Evolutionary conservation across 2,797 vertebrate genomes (phyloP), one percentile per base, ranked within the genome.

Genomic region (Distichodus sexfasciatus): DNA sequence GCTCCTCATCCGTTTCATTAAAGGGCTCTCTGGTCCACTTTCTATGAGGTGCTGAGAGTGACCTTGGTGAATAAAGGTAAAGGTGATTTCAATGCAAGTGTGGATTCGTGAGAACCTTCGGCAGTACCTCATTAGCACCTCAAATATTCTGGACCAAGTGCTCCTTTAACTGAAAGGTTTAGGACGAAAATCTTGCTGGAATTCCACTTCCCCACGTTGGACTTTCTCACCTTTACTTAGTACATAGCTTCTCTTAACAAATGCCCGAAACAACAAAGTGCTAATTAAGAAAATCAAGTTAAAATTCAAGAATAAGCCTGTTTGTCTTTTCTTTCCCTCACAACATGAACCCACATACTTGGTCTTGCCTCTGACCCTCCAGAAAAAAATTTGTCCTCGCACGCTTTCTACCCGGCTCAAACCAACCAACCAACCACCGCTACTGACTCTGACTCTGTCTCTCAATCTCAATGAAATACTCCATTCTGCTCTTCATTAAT

Each of bases 181-280:
- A n/a, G n/a, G n/a, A n/a, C n/a, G n/a, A n/a, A n/a, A n/a, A n/a
- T n/a, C n/a, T n/a, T n/a, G n/a, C n/a, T n/a, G n/a, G n/a, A n/a
- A n/a, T n/a, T n/a, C n/a, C n/a, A n/a, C n/a, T n/a, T n/a, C n/a
- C n/a, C n/a, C n/a, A n/a, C n/a, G n/a, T n/a, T n/a, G n/a, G n/a
- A n/a, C n/a, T n/a, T n/a, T n/a, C n/a, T n/a, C n/a, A n/a, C n/a
- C n/a, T n/a, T n/a, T 17, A 11, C 29, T 29, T 26, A 53, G 62
- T 40, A 60, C 57, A 47, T 41, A 63, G 36, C 40, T 51, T 58
- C 35, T 55, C 6, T 33, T 43, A 57, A n/a, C n/a, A 31, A 64
- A 41, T 47, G 46, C 57, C 46, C 50, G 66, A 65, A 36, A 48
- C n/a, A 43, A 62, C 46, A 65, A 71, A 65, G 60, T 43, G 57